Evolutionary conservation across 1,140 invertebrate genomes (phyloP).

Genomic region (Brachionus manjavacas): DNA sequence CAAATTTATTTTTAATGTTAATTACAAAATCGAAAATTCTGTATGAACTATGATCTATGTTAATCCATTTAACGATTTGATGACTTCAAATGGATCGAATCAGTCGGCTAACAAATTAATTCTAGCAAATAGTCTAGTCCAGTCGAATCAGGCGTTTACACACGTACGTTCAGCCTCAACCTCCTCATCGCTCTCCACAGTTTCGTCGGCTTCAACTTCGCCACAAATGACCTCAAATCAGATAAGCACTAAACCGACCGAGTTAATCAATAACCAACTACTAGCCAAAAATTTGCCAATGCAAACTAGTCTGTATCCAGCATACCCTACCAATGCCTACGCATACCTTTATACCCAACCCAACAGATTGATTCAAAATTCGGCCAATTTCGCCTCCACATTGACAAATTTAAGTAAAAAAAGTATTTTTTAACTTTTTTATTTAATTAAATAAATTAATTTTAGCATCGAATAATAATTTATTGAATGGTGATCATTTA

Average conservation of each 20-base stretch:
- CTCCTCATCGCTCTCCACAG: not conserved
- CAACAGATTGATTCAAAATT: not conserved
- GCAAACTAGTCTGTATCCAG: constrained; percentile 1
- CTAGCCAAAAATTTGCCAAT: not conserved
- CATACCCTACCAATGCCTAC: not conserved
- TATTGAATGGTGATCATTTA: not conserved
- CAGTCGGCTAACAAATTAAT: not conserved
- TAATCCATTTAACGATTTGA: constrained; percentile 12
- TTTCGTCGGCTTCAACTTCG: constrained; percentile 5
- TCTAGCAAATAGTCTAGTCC: not conserved
- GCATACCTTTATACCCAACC: not conserved
- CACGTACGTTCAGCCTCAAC: not conserved
- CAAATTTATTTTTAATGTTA: constrained; percentile 7
- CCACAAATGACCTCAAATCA: not conserved
- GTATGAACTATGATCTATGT: constrained; percentile 24
- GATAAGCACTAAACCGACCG: not conserved
- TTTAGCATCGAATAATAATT: not conserved
- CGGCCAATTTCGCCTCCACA: not conserved
- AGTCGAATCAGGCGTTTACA: not conserved
- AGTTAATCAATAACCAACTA: not conserved
- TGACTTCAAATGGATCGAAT: not conserved
- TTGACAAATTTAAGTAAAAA: not conserved
- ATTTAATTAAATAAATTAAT: not conserved
- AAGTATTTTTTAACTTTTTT: not conserved
- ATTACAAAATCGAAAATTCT: not conserved